These are phyloP conservation scores for Microtus pennsylvanicus DNA, from an alignment of 2,113 vertebrate genomes.

Conservation along the genomic window DNA sequence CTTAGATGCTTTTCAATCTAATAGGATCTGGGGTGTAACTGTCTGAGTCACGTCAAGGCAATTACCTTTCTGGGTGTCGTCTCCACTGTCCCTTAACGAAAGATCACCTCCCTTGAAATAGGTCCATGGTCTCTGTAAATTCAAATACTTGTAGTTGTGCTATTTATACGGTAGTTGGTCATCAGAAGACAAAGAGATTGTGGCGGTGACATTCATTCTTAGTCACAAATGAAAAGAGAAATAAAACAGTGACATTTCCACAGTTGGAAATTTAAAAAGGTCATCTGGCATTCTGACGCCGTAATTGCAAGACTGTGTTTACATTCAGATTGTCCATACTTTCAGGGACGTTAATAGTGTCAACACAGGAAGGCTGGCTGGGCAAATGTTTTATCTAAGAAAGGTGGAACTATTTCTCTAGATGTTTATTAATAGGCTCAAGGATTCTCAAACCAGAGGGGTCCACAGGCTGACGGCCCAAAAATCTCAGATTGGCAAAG, in stretches of 20 bases:
- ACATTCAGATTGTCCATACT: not conserved
- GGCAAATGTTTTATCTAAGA: not conserved
- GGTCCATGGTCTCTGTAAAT: slow-evolving; percentile 59
- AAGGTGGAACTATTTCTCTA: not conserved
- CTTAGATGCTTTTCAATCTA: not conserved
- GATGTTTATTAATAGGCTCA: not conserved
- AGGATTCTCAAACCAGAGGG: not conserved
- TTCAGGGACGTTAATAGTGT: not conserved
- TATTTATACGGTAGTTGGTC: slow-evolving; percentile 59
- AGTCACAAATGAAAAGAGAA: slow-evolving; percentile 73
- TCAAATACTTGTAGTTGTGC: slow-evolving; percentile 53
- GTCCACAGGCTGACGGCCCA: not conserved
- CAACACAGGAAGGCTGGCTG: not conserved
- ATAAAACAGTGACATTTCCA: slow-evolving; percentile 65
- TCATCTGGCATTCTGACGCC: slow-evolving; percentile 34
- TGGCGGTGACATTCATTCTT: slow-evolving; percentile 40
- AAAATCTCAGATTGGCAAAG: slow-evolving; percentile 12
- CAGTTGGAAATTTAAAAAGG: slow-evolving; percentile 76
- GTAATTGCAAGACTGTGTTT: slow-evolving; percentile 28
- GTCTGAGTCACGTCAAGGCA: not conserved
- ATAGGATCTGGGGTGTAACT: not conserved
- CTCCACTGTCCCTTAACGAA: not conserved
- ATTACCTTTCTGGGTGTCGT: not conserved
- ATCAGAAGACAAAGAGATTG: slow-evolving; percentile 63
- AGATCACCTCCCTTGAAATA: slow-evolving; percentile 9